Base-by-base conservation (phyloP, 2,797 vertebrate species). In the Setipinna tenuifilis region DNA sequence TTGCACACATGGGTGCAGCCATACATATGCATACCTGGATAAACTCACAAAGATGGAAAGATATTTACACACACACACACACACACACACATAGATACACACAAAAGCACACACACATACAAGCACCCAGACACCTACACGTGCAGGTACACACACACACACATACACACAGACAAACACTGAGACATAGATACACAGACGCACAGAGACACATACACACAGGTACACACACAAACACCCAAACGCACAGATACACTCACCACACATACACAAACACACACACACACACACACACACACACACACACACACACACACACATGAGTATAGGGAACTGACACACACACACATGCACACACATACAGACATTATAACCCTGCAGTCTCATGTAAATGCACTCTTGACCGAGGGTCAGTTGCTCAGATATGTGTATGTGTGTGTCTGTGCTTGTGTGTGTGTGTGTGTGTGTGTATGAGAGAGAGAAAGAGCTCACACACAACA, bases 211-310 rank as follows among this genome's bases (percentile, higher is more conserved):
- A 54, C 50, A 54, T 7, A 54, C 50, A 54, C 50, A 54, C 35
- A 48, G 3, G 46, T 10, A 48, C 4, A 48, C 46, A 48, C 46
- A 4, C 4, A 48, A 48, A 48, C 46, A 48, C 46, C 46, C 46
- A 50, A 48, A 46, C 61, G 59, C 80, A 82, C 84, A 81, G 31
- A 35, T 31, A 14, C n/a, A n/a, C n/a, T n/a, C n/a, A n/a, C n/a
- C 78, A 83, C 88, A 89, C 82, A 91, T 88, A 91, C 90, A 89
- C 91, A 91, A 90, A 90, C 89, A 88, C 91, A 92, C 90, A 91
- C 91, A 92, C 46, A 46, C 41, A 82, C 25, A 62, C 23, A 83
- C 14, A 61, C 50, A 82, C 82, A 59, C n/a, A 25, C 5, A 59
- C n/a, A 11, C 57, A 58, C 57, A 58, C 57, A 48, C 46, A 48